Conservation (phyloP, 2,888 invertebrate species). For the Callinectes sapidus region DNA sequence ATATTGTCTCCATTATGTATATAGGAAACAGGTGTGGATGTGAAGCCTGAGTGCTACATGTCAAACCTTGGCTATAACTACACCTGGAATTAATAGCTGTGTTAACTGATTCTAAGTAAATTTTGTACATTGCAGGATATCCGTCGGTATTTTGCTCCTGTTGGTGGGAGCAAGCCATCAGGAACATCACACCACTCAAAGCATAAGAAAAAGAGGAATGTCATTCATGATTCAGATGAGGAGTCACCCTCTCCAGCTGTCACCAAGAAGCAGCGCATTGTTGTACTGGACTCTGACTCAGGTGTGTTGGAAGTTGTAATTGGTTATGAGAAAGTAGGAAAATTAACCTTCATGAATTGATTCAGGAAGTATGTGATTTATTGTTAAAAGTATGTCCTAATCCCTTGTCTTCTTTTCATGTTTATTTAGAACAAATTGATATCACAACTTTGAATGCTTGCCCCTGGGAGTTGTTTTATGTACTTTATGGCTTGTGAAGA, state of each 20-base stretch:
- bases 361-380: not conserved
- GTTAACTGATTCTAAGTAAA: not conserved
- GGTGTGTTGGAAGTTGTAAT: constrained; percentile 38
- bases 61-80: no score
- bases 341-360: not conserved
- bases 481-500: not conserved
- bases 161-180: constrained; percentile 45
- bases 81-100: no score
- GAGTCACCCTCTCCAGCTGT: constrained; percentile 56
- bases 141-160: constrained; percentile 54
- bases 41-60: no score
- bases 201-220: constrained; percentile 52
- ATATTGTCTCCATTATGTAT: no score
- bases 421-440: not conserved
- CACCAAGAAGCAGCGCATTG: constrained; percentile 48
- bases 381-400: not conserved
- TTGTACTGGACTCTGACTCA: constrained; percentile 57
- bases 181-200: constrained; percentile 2
- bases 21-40: no score
- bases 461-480: not conserved
- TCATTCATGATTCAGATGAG: constrained; percentile 70
- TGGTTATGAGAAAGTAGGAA: not conserved
- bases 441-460: not conserved
- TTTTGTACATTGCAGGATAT: constrained; percentile 63
- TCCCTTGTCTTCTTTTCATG: not conserved